phyloP scores from a whole-genome alignment of 2,888 invertebrate species.

The Agrenia bidenticulata region DNA sequence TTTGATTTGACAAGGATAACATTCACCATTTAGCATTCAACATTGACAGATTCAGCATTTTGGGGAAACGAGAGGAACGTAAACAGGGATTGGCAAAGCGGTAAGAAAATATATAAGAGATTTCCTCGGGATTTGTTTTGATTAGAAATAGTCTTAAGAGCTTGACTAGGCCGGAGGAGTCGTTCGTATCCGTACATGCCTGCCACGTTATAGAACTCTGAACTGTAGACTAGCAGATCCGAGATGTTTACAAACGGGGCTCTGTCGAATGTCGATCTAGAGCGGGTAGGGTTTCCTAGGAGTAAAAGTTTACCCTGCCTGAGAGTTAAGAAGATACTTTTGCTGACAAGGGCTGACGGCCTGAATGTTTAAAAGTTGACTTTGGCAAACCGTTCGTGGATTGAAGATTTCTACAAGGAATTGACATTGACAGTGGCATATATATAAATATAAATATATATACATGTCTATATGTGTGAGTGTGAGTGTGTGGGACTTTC shows the following conservation, averaged over 20 bases:
- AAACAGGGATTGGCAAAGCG: slow-evolving; percentile 3
- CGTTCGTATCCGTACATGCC: no score
- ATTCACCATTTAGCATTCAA: not conserved
- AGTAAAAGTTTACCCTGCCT: slow-evolving; percentile 10
- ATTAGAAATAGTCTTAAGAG: slow-evolving; percentile 9
- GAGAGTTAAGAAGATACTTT: slow-evolving; percentile 14
- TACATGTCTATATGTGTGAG: not conserved
- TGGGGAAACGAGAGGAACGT: not conserved
- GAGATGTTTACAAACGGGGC: no score
- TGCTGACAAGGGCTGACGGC: slow-evolving; percentile 14
- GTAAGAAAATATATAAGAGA: slow-evolving; percentile 6
- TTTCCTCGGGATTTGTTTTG: slow-evolving; percentile 9
- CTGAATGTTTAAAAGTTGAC: slow-evolving; percentile 18
- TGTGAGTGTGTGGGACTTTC: no score
- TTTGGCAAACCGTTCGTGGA: slow-evolving; percentile 7
- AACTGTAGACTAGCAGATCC: no score
- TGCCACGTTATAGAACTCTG: no score
- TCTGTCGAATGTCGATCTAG: no score
- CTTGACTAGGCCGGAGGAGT: slow-evolving; percentile 1
- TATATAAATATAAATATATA: not conserved
- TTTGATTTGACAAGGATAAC: slow-evolving; percentile 11
- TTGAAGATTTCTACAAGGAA: slow-evolving; percentile 2
- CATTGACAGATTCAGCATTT: not conserved
- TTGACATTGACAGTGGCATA: slow-evolving; percentile 12
- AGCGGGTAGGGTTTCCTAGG: no score